Base-by-base conservation (phyloP, 2,888 invertebrate species). In the Cepaea hortensis region DNA sequence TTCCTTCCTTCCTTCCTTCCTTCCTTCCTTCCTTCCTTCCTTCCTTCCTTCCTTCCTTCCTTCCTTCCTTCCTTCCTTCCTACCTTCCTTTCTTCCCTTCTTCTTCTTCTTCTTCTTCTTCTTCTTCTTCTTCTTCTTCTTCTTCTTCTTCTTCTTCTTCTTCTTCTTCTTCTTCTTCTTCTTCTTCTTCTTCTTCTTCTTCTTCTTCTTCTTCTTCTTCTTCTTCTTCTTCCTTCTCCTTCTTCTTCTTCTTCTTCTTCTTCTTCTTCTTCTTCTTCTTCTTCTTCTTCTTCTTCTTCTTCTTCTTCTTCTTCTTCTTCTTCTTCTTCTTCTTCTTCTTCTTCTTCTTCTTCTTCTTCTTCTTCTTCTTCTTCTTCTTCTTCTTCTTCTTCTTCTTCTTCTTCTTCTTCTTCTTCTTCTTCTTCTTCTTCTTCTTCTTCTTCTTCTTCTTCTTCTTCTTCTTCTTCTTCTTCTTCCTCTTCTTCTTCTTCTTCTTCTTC, bases 371-470 rank as follows among this genome's bases (percentile, higher is more conserved):
- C 35, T 35, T 35, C 35, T 35, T 35, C 35, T 35, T 35, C 35
- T 35, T 35, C 35, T 35, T 35, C 35, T 35, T 35, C 35, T 35
- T 35, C 35, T 35, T 35, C 35, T 35, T 35, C 35, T 23, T 81
- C 3, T 61, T 35, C 20, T 20, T 23, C 55, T 81, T 11, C 15
- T 15, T 65, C 9, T 81, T 18, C 35, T 48, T 20, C 23, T 55
- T 35, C 23, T 81, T 81, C 18, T 73, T 73, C n/a, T n/a, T 35
- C n/a, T 84, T n/a, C 23, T 73, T 72, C 35, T 35, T 35, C 35
- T 35, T 35, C 35, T 35, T 35, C 35, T 35, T 35, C 35, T 35
- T 35, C 35, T 35, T 35, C 35, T 35, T 35, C 35, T 35, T 35
- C 35, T 35, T 35, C 35, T 35, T 35, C 35, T 35, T 35, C 35